A percentile compares a stretch with the other conserved stretches of the same genome.
phyloP scores from a whole-genome alignment of 2,797 vertebrate species.

The Myripristis jacobus region DNA sequence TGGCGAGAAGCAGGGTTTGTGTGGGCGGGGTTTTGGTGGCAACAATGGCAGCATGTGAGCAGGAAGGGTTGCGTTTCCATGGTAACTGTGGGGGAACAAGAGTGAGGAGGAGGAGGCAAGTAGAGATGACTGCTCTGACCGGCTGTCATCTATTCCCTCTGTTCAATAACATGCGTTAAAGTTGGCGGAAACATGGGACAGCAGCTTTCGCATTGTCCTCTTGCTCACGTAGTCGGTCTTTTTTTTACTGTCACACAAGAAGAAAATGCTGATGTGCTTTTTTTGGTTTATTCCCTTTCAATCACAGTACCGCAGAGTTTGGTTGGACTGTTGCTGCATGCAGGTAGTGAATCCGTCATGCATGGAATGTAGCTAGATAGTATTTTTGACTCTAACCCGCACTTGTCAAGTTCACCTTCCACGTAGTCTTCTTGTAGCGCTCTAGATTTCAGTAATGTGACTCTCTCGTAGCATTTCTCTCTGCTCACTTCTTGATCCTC shows the following conservation, averaged over 20 bases:
- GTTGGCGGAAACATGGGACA: constrained; percentile 17
- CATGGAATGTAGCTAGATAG: neutral
- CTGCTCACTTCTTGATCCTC: neutral
- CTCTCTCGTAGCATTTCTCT: neutral
- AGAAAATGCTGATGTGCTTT: too few relatives aligned
- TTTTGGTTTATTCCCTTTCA: neutral
- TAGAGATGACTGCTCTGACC: constrained; percentile 44
- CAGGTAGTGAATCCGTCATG: neutral
- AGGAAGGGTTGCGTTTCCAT: constrained; percentile 69
- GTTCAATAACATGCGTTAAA: constrained; percentile 26
- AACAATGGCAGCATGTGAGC: constrained; percentile 70
- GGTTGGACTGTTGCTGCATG: too few relatives aligned
- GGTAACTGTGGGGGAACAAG: constrained; percentile 64
- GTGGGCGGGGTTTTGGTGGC: constrained; percentile 52
- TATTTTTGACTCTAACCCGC: too few relatives aligned
- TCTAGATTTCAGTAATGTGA: neutral
- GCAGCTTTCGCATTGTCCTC: neutral
- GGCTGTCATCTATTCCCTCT: constrained; percentile 31
- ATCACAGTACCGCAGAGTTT: neutral
- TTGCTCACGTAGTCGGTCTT: neutral
- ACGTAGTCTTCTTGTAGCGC: neutral
- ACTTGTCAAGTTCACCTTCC: too few relatives aligned
- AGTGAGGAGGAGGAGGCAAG: constrained; percentile 58
- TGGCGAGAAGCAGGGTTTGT: constrained; percentile 37
- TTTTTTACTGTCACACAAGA: neutral